A percentile compares a stretch with the other conserved stretches of the same genome.
Evolutionary conservation across 2,888 invertebrate species (phyloP).

Genomic region (Drosophila cracens): DNA sequence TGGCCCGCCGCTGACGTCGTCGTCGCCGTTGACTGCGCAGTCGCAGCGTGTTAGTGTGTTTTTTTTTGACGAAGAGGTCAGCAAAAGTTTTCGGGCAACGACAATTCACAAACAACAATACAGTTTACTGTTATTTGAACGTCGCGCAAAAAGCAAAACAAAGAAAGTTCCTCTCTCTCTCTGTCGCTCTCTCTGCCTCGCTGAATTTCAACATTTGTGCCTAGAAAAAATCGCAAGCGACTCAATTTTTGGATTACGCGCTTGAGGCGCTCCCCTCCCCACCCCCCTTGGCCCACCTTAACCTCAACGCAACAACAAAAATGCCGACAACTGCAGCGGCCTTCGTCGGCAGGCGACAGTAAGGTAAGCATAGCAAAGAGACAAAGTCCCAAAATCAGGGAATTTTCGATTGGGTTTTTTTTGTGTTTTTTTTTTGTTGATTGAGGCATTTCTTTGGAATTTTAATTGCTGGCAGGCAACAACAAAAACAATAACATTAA

Average conservation of each 20-base stretch:
- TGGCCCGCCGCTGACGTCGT: slow-evolving; percentile 56
- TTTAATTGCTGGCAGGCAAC: slow-evolving; percentile 58
- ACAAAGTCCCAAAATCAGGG: slow-evolving; percentile 25
- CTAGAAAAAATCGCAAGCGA: slow-evolving; percentile 29
- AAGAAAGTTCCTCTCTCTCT: slow-evolving; percentile 37
- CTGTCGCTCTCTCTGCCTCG: neutral
- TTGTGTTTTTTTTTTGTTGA: slow-evolving; percentile 7
- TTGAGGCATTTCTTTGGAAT: slow-evolving; percentile 67
- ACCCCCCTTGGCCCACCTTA: slow-evolving; percentile 7
- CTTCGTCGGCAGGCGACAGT: slow-evolving; percentile 63
- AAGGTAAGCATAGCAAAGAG: slow-evolving; percentile 62
- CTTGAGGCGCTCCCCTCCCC: slow-evolving; percentile 24
- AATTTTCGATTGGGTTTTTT: slow-evolving; percentile 7
- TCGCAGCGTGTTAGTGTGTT: slow-evolving; percentile 69
- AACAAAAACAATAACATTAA: slow-evolving; percentile 30
- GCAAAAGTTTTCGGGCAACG: slow-evolving; percentile 48
- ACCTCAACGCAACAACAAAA: slow-evolving; percentile 35
- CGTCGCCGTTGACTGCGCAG: slow-evolving; percentile 71
- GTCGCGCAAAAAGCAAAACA: slow-evolving; percentile 43
- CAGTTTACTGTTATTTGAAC: slow-evolving; percentile 58
- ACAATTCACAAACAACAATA: slow-evolving; percentile 53
- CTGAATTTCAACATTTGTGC: slow-evolving; percentile 24
- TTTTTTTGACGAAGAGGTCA: slow-evolving; percentile 70
- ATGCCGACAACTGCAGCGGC: slow-evolving; percentile 69
- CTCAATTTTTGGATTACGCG: slow-evolving; percentile 59